Conservation (phyloP, 2,113 vertebrate genomes). For the Takifugu flavidus region DNA sequence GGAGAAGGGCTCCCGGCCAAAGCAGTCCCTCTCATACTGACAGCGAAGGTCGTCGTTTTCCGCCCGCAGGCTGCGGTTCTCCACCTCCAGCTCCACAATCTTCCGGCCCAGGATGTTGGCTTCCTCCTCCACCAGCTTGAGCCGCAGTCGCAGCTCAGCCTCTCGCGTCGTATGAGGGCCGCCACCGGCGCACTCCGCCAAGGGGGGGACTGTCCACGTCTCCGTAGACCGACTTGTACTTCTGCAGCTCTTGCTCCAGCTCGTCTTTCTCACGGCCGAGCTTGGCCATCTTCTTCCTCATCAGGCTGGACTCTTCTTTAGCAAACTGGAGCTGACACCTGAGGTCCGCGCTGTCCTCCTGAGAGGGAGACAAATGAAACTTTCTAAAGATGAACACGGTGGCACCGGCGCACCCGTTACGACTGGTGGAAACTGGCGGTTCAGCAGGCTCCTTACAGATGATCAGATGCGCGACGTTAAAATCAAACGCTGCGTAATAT, state of each 20-base stretch:
- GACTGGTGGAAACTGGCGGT: no score
- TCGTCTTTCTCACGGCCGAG: conserved; percentile 92
- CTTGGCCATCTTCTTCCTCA: conserved; percentile 98
- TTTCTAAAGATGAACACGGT: no score
- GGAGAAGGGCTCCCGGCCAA: conserved; percentile 84
- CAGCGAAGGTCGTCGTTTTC: conserved; percentile 93
- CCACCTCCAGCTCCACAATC: conserved; percentile 96
- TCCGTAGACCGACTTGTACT: conserved; percentile 93
- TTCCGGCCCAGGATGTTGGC: conserved; percentile 95
- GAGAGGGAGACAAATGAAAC: neutral
- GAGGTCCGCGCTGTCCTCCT: conserved; percentile 97
- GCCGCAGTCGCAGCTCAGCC: conserved; percentile 90
- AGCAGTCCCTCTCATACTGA: conserved; percentile 88
- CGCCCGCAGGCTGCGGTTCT: conserved; percentile 92
- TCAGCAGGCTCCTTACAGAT: no score
- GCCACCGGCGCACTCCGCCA: conserved; percentile 81
- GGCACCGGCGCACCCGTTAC: no score
- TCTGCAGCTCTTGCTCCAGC: conserved; percentile 93
- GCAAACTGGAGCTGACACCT: conserved; percentile 97
- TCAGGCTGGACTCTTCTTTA: conserved; percentile 92
- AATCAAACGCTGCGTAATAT: no score
- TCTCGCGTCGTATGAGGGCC: conserved; percentile 94
- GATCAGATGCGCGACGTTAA: no score
- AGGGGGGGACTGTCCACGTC: conserved; percentile 90
- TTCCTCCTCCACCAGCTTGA: conserved; percentile 96